phyloP scores from a whole-genome alignment of 2,888 invertebrate species.

The Anodontia alba region DNA sequence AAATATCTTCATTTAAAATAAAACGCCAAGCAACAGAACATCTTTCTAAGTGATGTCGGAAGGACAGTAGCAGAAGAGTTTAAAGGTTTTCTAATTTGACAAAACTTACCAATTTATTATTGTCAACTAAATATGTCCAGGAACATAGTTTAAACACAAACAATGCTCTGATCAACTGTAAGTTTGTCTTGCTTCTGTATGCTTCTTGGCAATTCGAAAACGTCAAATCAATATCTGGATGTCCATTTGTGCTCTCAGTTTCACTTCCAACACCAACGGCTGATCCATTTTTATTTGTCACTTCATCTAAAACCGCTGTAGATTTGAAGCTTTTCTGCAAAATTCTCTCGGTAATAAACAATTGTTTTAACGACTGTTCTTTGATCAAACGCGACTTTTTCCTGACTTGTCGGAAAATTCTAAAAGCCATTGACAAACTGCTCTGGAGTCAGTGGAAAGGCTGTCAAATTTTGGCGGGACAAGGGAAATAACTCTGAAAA shows the following conservation, averaged over 20 bases:
- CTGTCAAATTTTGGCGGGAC: conserved; percentile 30
- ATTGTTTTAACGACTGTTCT: background rate
- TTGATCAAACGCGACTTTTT: background rate
- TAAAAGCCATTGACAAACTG: conserved; percentile 7
- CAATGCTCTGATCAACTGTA: conserved; percentile 95
- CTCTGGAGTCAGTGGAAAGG: background rate
- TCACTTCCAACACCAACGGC: background rate
- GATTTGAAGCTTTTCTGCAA: conserved; percentile 13
- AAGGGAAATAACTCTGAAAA: conserved; percentile 31
- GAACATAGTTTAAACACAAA: conserved; percentile 97
- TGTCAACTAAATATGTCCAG: conserved; percentile 93
- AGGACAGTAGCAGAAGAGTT: too few species aligned
- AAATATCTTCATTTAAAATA: too few species aligned
- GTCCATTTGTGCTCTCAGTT: conserved; percentile 45
- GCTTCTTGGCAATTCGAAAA: conserved; percentile 96
- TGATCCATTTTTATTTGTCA: background rate
- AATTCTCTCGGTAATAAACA: background rate
- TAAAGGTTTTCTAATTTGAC: too few species aligned
- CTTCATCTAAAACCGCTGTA: conserved; percentile 19
- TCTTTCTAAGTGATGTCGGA: too few species aligned
- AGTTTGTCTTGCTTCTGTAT: conserved; percentile 97
- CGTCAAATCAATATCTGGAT: conserved; percentile 76
- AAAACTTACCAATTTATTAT: conserved; percentile 94
- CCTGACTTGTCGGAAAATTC: conserved; percentile 5
- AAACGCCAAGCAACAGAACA: too few species aligned